Evolutionary conservation across 2,888 invertebrate species (phyloP).

Genomic region (Heliconius aoede): DNA sequence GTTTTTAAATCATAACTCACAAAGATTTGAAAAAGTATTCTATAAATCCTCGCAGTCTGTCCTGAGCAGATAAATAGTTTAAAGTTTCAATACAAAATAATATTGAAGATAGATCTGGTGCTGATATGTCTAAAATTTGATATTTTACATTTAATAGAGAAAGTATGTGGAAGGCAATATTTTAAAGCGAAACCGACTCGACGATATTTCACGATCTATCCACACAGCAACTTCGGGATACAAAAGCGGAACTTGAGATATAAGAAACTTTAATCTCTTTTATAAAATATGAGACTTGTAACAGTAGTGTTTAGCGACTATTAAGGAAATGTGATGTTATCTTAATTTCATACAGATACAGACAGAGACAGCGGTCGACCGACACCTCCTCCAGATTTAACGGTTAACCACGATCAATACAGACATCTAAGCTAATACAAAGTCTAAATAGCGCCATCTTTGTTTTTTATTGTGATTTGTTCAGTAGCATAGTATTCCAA

Average conservation of each 20-base stretch:
- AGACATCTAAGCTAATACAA: too few relatives aligned
- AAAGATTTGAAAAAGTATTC: too few relatives aligned
- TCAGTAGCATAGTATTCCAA: too few relatives aligned
- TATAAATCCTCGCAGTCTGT: neutral
- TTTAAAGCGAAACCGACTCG: conserved; percentile 41
- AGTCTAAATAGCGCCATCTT: too few relatives aligned
- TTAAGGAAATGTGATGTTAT: neutral
- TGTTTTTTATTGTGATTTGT: too few relatives aligned
- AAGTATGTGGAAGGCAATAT: conserved; percentile 2
- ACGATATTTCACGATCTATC: conserved; percentile 60
- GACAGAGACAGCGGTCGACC: too few relatives aligned
- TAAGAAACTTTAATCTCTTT: conserved; percentile 56
- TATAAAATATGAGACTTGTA: conserved; percentile 47
- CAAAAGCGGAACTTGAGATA: conserved; percentile 51
- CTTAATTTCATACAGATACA: neutral
- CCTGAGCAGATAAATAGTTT: neutral
- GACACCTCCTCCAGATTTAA: neutral
- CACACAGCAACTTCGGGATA: conserved; percentile 55
- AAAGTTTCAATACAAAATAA: neutral
- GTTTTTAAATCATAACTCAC: too few relatives aligned
- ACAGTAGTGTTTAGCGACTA: conserved; percentile 1
- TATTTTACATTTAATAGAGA: conserved; percentile 9
- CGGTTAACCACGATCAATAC: too few relatives aligned
- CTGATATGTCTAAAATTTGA: neutral
- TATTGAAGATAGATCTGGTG: conserved; percentile 4